Conservation (phyloP, 2,113 vertebrate genomes). For the Riparia riparia region DNA sequence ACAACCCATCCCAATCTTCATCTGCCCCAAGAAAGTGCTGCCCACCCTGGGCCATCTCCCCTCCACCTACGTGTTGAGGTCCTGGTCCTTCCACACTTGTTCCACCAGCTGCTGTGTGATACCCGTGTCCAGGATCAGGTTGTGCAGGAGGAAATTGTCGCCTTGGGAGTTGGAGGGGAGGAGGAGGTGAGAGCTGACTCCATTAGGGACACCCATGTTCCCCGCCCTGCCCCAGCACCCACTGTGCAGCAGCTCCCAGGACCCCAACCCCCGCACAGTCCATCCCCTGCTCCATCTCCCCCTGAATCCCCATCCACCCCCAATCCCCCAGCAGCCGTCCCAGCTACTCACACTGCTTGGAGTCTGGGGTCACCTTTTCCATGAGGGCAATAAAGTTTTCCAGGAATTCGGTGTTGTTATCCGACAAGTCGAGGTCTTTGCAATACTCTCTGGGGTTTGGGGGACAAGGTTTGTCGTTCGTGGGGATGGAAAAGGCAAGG, state of each 20-base stretch:
- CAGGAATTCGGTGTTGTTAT: constrained; percentile 99
- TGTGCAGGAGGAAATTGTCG: constrained; percentile 95
- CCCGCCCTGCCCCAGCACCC: not conserved
- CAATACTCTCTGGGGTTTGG: constrained; percentile 93
- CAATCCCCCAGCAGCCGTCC: not conserved
- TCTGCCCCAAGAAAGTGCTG: not conserved
- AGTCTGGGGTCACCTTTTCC: constrained; percentile 99
- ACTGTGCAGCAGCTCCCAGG: not conserved
- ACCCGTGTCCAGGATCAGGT: constrained; percentile 96
- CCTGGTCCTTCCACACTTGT: constrained; percentile 94
- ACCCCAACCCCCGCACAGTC: not conserved
- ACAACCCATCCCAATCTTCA: not conserved
- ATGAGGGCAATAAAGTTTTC: constrained; percentile 98
- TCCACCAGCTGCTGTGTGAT: constrained; percentile 95
- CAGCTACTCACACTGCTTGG: constrained; percentile 92
- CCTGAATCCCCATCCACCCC: accelerated
- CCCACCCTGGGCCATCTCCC: not conserved
- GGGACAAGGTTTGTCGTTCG: constrained; percentile 62
- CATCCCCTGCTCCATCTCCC: not conserved
- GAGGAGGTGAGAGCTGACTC: not conserved
- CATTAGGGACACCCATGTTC: not conserved
- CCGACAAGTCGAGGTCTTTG: constrained; percentile 95
- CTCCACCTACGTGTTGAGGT: constrained; percentile 90
- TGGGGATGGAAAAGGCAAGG: constrained; percentile 65
- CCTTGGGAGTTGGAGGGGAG: constrained; percentile 74